Base-by-base conservation (phyloP, 2,888 invertebrate genomes). In the Ptycholaimellus sp. region DNA sequence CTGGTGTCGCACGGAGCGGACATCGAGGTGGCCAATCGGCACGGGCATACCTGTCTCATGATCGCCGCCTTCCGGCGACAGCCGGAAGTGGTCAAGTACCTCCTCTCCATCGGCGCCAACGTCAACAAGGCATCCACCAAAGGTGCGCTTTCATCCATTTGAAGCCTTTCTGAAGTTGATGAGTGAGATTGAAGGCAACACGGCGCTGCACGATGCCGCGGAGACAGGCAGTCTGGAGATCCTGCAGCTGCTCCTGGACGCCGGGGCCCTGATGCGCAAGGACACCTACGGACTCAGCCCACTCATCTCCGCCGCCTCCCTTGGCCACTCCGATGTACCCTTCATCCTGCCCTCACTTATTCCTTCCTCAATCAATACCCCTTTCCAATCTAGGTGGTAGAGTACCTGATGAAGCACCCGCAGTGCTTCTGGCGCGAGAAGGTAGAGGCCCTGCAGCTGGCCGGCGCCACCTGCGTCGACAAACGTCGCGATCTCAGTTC, bases 271-370 rank as follows among this genome's bases (percentile, higher is more conserved):
- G 30, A 82, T 90, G 76, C 80, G 81, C 56, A 18, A 78, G 21
- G 87, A 90, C 64, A 78, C 80, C 16, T 83, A 82, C 59, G 87
- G 80, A 44, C 83, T 90, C 78, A 85, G 87, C 30, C 90, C 93
- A 18, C 66, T 93, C 41, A 65, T 90, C 54, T 81, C 85, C 39
- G 87, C 87, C 22, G 64, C 66, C 37, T 78, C 85, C 28, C 77
- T 82, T 22, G 90, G 87, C 42, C 82, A 83, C 65, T 13, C 5
- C n/a, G n/a, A n/a, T n/a, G n/a, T n/a, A 7, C 25, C 7, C 25
- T 13, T 25, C 7, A 9, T n/a, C n/a, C n/a, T n/a, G n/a, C n/a
- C n/a, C n/a, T n/a, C n/a, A n/a, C n/a, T n/a, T n/a, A n/a, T n/a
- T n/a, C n/a, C n/a, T n/a, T n/a, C n/a, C n/a, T 23, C 11, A 7